A percentile compares a stretch with the other conserved stretches of the same genome.
phyloP scores from a whole-genome alignment of 2,888 invertebrate species.

The Xestoiulus laeticollis region DNA sequence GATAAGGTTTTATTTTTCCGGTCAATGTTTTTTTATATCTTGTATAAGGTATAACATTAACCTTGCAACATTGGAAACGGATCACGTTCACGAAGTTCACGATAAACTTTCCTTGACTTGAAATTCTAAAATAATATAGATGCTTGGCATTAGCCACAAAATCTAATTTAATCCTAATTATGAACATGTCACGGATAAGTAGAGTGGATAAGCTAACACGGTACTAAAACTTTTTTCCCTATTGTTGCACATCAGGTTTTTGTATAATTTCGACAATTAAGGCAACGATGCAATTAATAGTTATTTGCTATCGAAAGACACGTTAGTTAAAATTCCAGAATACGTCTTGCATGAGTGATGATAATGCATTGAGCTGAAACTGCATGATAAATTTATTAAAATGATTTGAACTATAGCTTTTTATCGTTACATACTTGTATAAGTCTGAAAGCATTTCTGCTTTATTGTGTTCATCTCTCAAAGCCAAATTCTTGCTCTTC shows the following conservation, averaged over 20 bases:
- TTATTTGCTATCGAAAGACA: not conserved
- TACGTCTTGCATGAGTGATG: not conserved
- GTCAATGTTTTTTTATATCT: too few relatives aligned
- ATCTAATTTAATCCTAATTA: not conserved
- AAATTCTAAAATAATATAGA: not conserved
- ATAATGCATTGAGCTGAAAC: not conserved
- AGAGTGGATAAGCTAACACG: not conserved
- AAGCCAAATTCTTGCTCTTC: not conserved
- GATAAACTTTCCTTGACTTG: not conserved
- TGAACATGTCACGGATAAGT: not conserved
- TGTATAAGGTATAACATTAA: not conserved
- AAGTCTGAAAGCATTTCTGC: not conserved
- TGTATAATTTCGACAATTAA: not conserved
- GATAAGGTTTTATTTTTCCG: too few relatives aligned
- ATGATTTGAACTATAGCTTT: not conserved
- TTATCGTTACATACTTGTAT: not conserved
- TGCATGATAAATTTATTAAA: not conserved
- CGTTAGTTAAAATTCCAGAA: not conserved
- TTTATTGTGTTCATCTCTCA: not conserved
- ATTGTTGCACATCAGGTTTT: not conserved
- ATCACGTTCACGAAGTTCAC: not conserved
- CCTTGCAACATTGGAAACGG: not conserved
- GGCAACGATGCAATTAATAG: not conserved
- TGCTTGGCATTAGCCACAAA: not conserved
- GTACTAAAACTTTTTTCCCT: not conserved